phyloP scores from a whole-genome alignment of 2,888 invertebrate genomes.

The Lycophotia porphyrea region DNA sequence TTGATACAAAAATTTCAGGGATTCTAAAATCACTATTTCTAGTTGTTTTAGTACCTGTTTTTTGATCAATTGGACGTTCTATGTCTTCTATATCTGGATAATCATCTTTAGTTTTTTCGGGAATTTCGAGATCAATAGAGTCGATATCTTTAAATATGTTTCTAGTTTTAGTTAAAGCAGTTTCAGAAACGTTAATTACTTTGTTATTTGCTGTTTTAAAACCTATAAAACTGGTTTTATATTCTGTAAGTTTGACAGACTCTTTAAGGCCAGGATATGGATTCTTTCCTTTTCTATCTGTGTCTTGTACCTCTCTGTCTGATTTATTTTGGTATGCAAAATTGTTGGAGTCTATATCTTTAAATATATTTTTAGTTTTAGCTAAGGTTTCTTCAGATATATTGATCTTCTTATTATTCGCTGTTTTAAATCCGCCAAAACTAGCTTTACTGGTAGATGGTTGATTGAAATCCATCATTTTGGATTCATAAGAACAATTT shows the following conservation, averaged over 20 bases:
- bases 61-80: background rate
- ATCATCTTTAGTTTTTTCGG: slow-evolving; percentile 9
- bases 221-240: slow-evolving; percentile 15
- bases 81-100: slow-evolving; percentile 5
- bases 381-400: slow-evolving; percentile 35
- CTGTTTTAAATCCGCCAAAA: slow-evolving; percentile 45
- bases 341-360: slow-evolving; percentile 41
- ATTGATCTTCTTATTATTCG: slow-evolving; percentile 33
- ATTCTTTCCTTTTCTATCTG: background rate
- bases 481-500: background rate
- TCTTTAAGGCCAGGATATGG: background rate
- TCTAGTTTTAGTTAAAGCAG: slow-evolving; percentile 71
- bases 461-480: slow-evolving; percentile 7
- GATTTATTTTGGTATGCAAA: background rate
- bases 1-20: slow-evolving; percentile 4
- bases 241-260: background rate
- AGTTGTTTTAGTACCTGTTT: background rate
- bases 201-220: slow-evolving; percentile 75
- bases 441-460: slow-evolving; percentile 22
- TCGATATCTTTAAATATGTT: slow-evolving; percentile 73
- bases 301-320: background rate
- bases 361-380: slow-evolving; percentile 42
- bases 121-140: slow-evolving; percentile 22
- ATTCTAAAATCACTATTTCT: slow-evolving; percentile 25
- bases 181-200: slow-evolving; percentile 69